phyloP scores from a whole-genome alignment of 2,113 vertebrate genomes.

The Copsychus sechellarum region DNA sequence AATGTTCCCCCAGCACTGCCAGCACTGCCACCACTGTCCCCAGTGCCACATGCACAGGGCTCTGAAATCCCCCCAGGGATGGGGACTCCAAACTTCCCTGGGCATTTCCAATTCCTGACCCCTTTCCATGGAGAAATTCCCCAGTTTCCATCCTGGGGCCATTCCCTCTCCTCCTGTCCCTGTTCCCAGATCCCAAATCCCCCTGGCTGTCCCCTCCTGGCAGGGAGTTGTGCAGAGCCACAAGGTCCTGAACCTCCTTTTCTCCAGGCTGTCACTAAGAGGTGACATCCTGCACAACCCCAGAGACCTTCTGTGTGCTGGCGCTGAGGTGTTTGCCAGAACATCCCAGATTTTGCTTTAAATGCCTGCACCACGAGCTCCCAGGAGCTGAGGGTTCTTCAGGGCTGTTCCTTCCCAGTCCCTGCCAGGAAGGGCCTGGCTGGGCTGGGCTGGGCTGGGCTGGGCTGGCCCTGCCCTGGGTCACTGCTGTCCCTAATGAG shows the following conservation, averaged over 20 bases:
- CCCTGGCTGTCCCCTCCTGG: background rate
- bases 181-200: background rate
- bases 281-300: background rate
- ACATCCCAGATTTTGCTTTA: background rate
- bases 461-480: background rate
- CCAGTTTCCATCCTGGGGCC: background rate
- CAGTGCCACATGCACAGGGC: background rate
- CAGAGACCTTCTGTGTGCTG: fast-evolving
- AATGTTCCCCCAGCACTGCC: background rate
- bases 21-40: background rate
- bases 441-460: background rate
- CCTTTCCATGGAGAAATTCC: background rate
- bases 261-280: background rate
- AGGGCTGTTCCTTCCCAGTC: background rate
- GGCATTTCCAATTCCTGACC: no score
- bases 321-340: background rate
- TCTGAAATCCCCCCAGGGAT: no score
- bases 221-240: background rate
- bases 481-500: background rate
- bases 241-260: background rate
- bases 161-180: background rate
- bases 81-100: no score
- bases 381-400: fast-evolving
- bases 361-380: fast-evolving
- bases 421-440: fast-evolving